phyloP scores from a whole-genome alignment of 1,140 invertebrate species.

The Wasmannia auropunctata region DNA sequence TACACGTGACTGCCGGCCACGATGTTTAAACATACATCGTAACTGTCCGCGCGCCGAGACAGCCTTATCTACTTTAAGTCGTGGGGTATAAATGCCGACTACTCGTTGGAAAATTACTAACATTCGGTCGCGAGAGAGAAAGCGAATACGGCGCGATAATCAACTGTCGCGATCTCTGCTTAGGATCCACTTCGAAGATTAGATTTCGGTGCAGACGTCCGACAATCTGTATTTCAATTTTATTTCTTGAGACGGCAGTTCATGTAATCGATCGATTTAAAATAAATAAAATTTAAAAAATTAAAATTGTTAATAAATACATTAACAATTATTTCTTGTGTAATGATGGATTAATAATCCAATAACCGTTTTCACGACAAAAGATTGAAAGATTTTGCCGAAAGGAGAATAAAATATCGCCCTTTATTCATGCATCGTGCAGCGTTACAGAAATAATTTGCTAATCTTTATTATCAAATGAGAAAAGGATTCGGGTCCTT shows the following conservation, averaged over 20 bases:
- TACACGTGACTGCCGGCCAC: background rate
- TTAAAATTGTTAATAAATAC: background rate
- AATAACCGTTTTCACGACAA: background rate
- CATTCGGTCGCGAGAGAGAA: slow-evolving; percentile 36
- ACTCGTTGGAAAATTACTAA: slow-evolving; percentile 67
- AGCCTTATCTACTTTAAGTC: slow-evolving; percentile 36
- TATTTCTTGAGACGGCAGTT: background rate
- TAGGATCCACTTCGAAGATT: slow-evolving; percentile 32
- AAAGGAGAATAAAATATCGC: background rate
- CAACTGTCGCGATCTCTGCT: slow-evolving; percentile 16
- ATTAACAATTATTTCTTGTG: background rate
- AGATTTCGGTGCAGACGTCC: slow-evolving; percentile 32
- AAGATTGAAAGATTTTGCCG: background rate
- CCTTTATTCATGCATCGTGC: background rate
- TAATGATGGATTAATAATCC: background rate
- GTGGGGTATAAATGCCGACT: background rate
- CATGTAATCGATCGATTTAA: background rate
- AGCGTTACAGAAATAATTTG: background rate
- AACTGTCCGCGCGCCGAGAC: background rate
- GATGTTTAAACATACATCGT: slow-evolving; percentile 28
- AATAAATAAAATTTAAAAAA: too few relatives aligned
- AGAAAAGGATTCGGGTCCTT: slow-evolving; percentile 10
- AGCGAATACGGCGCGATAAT: slow-evolving; percentile 59
- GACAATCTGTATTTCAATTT: slow-evolving; percentile 19
- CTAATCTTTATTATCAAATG: slow-evolving; percentile 37